Conservation (phyloP, 2,888 invertebrate species). For the Andrena marginata region DNA sequence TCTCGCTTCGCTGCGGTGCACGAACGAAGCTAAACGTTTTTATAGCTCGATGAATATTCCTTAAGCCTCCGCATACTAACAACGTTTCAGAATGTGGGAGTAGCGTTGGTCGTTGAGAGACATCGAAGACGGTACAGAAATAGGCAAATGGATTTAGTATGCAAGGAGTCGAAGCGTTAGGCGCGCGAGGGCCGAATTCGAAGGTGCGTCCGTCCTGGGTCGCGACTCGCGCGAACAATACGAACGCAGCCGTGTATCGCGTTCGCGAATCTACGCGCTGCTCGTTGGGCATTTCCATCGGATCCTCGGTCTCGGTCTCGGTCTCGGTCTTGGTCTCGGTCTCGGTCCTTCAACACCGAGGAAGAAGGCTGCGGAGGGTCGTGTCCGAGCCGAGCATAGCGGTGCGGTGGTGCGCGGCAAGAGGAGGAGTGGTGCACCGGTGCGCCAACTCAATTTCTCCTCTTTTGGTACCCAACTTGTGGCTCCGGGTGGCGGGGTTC, state of each 20-base stretch:
- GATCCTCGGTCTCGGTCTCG: conserved; percentile 31
- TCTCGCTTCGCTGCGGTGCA: no score
- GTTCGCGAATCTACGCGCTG: conserved; percentile 22
- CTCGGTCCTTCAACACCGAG: conserved; percentile 32
- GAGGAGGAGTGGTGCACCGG: conserved; percentile 59
- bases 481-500: conserved; percentile 65
- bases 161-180: conserved; percentile 1
- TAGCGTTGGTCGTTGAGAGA: background rate
- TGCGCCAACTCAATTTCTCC: conserved; percentile 77
- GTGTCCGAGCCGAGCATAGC: conserved; percentile 5
- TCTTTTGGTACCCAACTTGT: conserved; percentile 77
- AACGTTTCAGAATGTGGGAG: background rate
- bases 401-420: conserved; percentile 21
- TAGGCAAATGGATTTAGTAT: conserved; percentile 9
- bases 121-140: conserved; percentile 1
- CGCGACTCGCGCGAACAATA: conserved; percentile 4
- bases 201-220: conserved; percentile 26
- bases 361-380: conserved; percentile 34
- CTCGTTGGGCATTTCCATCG: conserved; percentile 51
- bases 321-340: conserved; percentile 13
- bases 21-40: no score
- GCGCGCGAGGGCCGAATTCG: conserved; percentile 28
- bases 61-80: no score
- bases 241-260: conserved; percentile 9
- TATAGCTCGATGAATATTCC: conserved; percentile 24